Evolutionary conservation across 2,888 invertebrate genomes (phyloP), one percentile per base, ranked within the genome.

Genomic region (Timema podura): DNA sequence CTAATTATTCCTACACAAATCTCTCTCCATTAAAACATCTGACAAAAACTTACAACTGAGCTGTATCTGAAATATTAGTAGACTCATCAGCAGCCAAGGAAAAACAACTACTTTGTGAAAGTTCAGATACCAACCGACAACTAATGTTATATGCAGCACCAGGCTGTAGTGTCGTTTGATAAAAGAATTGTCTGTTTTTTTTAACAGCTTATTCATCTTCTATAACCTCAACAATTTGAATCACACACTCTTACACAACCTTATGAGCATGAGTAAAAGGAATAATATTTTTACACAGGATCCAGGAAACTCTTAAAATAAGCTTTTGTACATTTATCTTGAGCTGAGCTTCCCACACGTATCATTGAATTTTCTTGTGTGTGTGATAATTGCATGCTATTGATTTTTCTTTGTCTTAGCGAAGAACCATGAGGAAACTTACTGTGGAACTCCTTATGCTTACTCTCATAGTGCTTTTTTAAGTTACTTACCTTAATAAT

Each of bases 71-170:
- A 61, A 44, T 61, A 61, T 44, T 0, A 10, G 44, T 61, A 2
- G 30, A 61, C 61, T 61, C 5, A 9, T 61, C 30, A 61, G 61
- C 61, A 8, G 30, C 61, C 61, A 61, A 8, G 30, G 5, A 57
- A 61, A 61, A 44, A 44, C 30, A 61, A 61, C 7, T 61, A 45
- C 61, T 61, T 61, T 61, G 61, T 61, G 16, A 16, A 61, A 61
- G 61, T 61, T 61, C 44, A 61, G 30, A 61, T 30, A 61, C 61
- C 9, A 30, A 61, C 16, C 45, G 61, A 7, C 61, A 30, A 30
- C 61, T 8, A 44, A 44, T 61, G 9, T 44, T 61, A 61, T 7
- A 2, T 61, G 61, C 61, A 61, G 45, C 5, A 5, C 3, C 44
- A 1, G 61, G 44, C 2, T 5, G 61, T 10, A 61, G 16, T 61